Percentiles rank a stretch among this genome's conserved stretches.
phyloP scores from a whole-genome alignment of 2,888 invertebrate species.

The Eupeodes latifasciatus region DNA sequence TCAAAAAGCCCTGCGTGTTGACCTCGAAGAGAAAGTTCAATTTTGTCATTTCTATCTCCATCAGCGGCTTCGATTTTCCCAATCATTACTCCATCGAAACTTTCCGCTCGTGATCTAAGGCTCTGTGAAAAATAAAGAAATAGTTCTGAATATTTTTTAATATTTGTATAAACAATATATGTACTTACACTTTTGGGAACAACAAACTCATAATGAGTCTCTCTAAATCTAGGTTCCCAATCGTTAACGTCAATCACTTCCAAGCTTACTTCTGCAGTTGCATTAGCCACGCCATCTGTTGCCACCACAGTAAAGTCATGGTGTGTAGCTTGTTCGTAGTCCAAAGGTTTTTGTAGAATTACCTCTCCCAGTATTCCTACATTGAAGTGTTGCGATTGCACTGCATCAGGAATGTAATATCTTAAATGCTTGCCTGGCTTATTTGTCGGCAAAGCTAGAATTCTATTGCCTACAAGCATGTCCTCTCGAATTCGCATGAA shows the following conservation, averaged over 20 bases:
- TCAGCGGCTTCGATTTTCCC: slow-evolving; percentile 94
- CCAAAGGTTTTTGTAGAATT: slow-evolving; percentile 89
- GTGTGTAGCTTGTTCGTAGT: slow-evolving; percentile 90
- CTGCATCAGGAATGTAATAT: slow-evolving; percentile 91
- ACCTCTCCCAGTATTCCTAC: slow-evolving; percentile 93
- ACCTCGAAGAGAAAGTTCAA: slow-evolving; percentile 90
- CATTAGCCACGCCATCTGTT: slow-evolving; percentile 90
- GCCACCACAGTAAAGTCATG: slow-evolving; percentile 93
- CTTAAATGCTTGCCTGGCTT: slow-evolving; percentile 88
- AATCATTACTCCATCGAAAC: slow-evolving; percentile 84
- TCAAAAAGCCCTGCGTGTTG: slow-evolving; percentile 86
- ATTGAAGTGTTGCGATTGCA: slow-evolving; percentile 90
- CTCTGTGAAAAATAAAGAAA: slow-evolving; percentile 79
- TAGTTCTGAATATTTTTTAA: neutral
- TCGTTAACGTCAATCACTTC: slow-evolving; percentile 95
- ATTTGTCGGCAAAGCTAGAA: slow-evolving; percentile 89
- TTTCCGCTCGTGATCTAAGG: slow-evolving; percentile 80
- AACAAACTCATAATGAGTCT: slow-evolving; percentile 93
- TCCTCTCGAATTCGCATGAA: slow-evolving; percentile 90
- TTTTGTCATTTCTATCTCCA: slow-evolving; percentile 91
- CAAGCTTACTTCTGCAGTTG: slow-evolving; percentile 92
- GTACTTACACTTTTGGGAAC: slow-evolving; percentile 83
- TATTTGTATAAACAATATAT: neutral
- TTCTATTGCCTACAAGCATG: slow-evolving; percentile 89
- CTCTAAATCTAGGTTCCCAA: slow-evolving; percentile 96